Percentiles rank a stretch among this genome's conserved stretches.
These are phyloP conservation scores for Eucera pruinosa DNA, from an alignment of 2,888 invertebrate genomes.

Conservation along the genomic window DNA sequence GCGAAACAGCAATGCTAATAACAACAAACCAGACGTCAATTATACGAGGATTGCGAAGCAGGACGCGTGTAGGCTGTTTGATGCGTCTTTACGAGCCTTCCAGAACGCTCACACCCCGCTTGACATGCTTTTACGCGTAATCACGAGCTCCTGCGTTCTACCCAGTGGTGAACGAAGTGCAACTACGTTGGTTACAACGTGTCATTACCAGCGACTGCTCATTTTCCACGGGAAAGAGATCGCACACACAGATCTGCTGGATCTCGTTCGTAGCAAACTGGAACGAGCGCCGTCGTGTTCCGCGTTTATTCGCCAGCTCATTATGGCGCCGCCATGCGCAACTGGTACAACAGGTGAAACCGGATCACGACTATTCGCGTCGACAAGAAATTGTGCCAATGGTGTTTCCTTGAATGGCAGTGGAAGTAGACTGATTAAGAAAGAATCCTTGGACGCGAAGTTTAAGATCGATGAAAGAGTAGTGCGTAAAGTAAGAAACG, in stretches of 20 bases:
- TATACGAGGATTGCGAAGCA: background rate
- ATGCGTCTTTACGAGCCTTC: conserved; percentile 10
- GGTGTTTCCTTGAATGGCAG: background rate
- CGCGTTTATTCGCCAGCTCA: conserved; percentile 27
- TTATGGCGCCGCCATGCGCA: conserved; percentile 11
- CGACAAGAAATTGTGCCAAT: conserved; percentile 43
- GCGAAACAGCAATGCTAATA: background rate
- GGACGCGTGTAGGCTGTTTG: background rate
- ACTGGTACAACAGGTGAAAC: conserved; percentile 32
- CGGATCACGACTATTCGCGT: conserved; percentile 17
- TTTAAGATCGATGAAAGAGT: background rate
- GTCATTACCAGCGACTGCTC: conserved; percentile 16
- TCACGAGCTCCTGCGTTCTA: conserved; percentile 20
- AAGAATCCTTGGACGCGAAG: background rate
- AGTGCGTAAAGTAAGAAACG: background rate
- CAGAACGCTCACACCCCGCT: background rate
- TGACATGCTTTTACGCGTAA: conserved; percentile 40
- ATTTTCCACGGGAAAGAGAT: background rate
- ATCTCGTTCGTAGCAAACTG: no score
- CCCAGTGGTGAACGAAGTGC: conserved; percentile 2
- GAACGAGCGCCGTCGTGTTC: conserved; percentile 3
- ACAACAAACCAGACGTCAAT: conserved; percentile 32
- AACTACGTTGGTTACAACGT: background rate
- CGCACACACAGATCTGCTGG: background rate
- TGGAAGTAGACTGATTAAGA: background rate